A percentile compares a stretch with the other conserved stretches of the same genome.
Evolutionary conservation across 1,140 invertebrate species (phyloP).

Genomic region (Drosophila quadrilineata): DNA sequence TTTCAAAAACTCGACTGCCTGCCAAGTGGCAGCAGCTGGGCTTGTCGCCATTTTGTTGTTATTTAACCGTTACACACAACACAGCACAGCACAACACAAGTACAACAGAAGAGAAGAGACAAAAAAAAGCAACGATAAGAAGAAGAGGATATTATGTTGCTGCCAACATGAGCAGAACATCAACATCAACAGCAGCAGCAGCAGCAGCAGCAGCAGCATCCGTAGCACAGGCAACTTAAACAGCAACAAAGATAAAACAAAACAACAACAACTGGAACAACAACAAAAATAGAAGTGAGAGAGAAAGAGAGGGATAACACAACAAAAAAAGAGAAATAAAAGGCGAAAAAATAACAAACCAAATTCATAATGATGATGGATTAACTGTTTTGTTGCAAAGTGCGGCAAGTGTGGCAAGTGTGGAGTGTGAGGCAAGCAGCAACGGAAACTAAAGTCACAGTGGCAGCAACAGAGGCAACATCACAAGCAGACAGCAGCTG

Average conservation of each 20-base stretch:
- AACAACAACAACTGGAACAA: slow-evolving; percentile 11
- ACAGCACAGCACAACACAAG: too few species aligned
- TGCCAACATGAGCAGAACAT: slow-evolving; percentile 47
- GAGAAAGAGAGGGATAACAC: slow-evolving; percentile 11
- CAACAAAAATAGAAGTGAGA: not conserved
- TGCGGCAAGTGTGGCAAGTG: slow-evolving; percentile 21
- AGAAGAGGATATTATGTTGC: slow-evolving; percentile 51
- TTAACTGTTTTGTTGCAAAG: slow-evolving; percentile 57
- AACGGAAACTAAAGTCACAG: slow-evolving; percentile 32
- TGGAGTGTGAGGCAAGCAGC: slow-evolving; percentile 1
- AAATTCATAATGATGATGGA: slow-evolving; percentile 73
- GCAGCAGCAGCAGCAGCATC: slow-evolving; percentile 27
- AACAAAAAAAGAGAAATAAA: slow-evolving; percentile 27
- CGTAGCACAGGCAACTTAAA: slow-evolving; percentile 10
- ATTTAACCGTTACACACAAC: slow-evolving; percentile 24
- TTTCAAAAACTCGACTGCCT: not conserved
- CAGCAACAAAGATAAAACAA: slow-evolving; percentile 23
- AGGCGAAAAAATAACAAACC: slow-evolving; percentile 29
- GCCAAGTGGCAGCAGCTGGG: slow-evolving; percentile 17
- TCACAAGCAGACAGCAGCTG: slow-evolving; percentile 8
- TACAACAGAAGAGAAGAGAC: too few species aligned
- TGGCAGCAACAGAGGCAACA: not conserved
- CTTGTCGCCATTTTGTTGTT: slow-evolving; percentile 26
- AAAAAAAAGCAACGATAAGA: too few species aligned
- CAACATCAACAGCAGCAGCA: slow-evolving; percentile 17